Percentiles rank a stretch among this genome's conserved stretches.
These are phyloP conservation scores for Heptranchias perlo DNA, from an alignment of 2,113 vertebrate species.

Conservation along the genomic window DNA sequence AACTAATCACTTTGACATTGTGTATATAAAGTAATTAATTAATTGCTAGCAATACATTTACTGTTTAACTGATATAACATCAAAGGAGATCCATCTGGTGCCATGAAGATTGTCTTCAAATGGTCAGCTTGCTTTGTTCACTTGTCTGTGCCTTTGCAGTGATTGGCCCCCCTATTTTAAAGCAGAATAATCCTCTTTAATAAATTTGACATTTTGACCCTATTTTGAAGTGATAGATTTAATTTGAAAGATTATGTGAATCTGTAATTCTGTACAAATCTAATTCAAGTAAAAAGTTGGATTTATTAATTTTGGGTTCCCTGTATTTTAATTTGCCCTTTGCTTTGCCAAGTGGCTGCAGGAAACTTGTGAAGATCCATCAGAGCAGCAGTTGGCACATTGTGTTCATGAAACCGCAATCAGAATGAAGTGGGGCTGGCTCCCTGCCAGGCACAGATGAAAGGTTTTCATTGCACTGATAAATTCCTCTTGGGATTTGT, in stretches of 20 bases:
- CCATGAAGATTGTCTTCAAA: conserved; percentile 47
- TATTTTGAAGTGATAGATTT: conserved; percentile 46
- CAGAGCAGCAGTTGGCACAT: conserved; percentile 44
- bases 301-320: conserved; percentile 21
- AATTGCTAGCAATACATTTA: conserved; percentile 46
- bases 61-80: conserved; percentile 40
- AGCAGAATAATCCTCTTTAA: conserved; percentile 44
- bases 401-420: conserved; percentile 40
- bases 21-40: conserved; percentile 42
- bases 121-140: conserved; percentile 44
- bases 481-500: too few relatives aligned
- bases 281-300: conserved; percentile 49
- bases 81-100: conserved; percentile 41
- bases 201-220: conserved; percentile 44
- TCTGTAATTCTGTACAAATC: conserved; percentile 49
- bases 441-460: conserved; percentile 35
- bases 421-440: neutral
- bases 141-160: conserved; percentile 38
- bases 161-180: conserved; percentile 41
- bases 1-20: neutral
- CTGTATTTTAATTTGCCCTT: conserved; percentile 45
- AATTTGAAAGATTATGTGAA: conserved; percentile 48
- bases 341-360: conserved; percentile 36
- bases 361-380: conserved; percentile 48
- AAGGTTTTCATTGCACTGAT: neutral